Base-by-base conservation (phyloP, 1,140 invertebrate genomes). In the Papilio xuthus region DNA sequence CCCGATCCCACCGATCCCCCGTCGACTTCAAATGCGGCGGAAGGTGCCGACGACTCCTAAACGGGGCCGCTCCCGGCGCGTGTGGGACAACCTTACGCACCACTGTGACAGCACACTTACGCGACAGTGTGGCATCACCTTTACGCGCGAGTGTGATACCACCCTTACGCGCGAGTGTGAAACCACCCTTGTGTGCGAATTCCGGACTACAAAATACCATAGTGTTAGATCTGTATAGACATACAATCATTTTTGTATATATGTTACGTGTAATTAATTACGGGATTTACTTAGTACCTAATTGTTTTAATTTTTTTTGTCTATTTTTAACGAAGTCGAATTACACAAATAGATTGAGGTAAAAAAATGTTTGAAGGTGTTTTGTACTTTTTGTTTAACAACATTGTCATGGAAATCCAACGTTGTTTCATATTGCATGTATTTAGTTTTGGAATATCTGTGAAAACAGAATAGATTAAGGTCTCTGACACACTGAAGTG, bases 151-250 rank as follows among this genome's bases (percentile, higher is more conserved):
- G 37, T 84, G 60, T 32, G 26, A 42, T 50, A 50, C 71, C 71
- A 73, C 71, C 42, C 71, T 73, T 26, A 72, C 4, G 12, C 60
- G 60, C 23, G 12, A 60, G 37, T 84, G 60, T 32, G 26, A 42
- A 53, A 50, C 71, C 71, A 73, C 71, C 42, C 71, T 73, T 26
- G 44, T 15, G 10, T 32, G 32, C 32, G 32, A 32, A 32, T 32
- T 32, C 32, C 32, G 32, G 32, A 32, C 32, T 32, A 3, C 32
- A 32, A 32, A 32, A 32, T 32, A 32, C 32, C 32, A 32, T 32
- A 32, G 32, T 32, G 83, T 80, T 88, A 89, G 82, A 86, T 87
- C 85, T 89, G 87, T 88, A 86, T 86, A 89, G 78, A 85, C 70
- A 70, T 78, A 42, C 53, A 69, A 80, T 47, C n/a, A 10, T 47